Evolutionary conservation across 2,113 vertebrate species (phyloP).

Genomic region (Varanus salvator): DNA sequence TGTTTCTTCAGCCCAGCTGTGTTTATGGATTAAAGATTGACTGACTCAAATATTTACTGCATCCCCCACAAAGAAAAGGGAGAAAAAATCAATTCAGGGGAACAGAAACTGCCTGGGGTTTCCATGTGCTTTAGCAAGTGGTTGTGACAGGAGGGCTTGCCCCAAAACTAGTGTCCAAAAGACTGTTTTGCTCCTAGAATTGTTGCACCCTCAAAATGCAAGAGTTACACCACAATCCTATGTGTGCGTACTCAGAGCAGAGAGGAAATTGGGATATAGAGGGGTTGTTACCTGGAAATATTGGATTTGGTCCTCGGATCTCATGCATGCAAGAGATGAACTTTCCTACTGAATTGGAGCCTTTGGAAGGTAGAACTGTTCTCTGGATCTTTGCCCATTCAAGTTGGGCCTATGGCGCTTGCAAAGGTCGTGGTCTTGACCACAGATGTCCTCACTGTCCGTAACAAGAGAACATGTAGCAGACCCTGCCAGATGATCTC

Average conservation of each 20-base stretch:
- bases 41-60: constrained; percentile 86
- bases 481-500: neutral
- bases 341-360: neutral
- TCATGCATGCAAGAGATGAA: neutral
- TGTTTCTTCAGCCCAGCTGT: constrained; percentile 83
- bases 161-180: constrained; percentile 12
- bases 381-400: neutral
- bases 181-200: neutral
- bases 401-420: neutral
- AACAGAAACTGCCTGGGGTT: constrained; percentile 80
- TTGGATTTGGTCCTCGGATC: neutral
- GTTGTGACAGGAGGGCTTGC: constrained; percentile 43
- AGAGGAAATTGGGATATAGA: neutral
- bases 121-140: constrained; percentile 75
- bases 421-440: neutral
- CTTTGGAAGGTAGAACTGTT: neutral
- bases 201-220: neutral
- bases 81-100: constrained; percentile 72
- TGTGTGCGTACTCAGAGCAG: neutral
- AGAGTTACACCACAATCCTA: neutral
- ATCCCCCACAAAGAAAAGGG: constrained; percentile 51
- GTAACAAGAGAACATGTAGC: neutral
- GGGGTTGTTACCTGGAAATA: neutral
- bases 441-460: neutral
- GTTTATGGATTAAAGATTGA: constrained; percentile 85